Conservation (phyloP, 2,888 invertebrate species). For the Mythimna loreyi region DNA sequence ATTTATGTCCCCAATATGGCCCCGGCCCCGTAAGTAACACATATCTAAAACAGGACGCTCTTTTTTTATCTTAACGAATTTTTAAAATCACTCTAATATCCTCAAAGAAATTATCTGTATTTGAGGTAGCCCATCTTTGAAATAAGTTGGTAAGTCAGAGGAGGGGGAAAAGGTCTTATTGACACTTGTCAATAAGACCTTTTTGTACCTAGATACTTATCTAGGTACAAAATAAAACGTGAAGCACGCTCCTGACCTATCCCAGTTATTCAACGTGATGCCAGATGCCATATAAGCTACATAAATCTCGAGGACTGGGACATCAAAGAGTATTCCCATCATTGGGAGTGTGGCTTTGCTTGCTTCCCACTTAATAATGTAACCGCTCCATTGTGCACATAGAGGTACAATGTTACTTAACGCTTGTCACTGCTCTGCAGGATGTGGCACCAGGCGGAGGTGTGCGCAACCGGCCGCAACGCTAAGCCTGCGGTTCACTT, state of each 20-base stretch:
- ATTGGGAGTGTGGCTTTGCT: conserved; percentile 28
- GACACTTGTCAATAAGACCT: no score
- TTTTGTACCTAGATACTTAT: no score
- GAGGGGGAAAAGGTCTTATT: not conserved
- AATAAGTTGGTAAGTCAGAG: not conserved
- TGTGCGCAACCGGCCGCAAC: conserved; percentile 76
- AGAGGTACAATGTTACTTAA: conserved; percentile 53
- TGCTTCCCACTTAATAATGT: conserved; percentile 61
- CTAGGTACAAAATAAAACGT: conserved; percentile 4
- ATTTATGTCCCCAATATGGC: no score
- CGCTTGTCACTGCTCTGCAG: conserved; percentile 73
- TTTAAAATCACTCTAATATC: not conserved
- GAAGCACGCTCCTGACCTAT: not conserved
- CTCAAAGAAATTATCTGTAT: conserved; percentile 1
- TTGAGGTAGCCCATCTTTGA: not conserved
- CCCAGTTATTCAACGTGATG: conserved; percentile 2
- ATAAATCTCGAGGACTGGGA: conserved; percentile 14
- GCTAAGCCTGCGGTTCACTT: conserved; percentile 83
- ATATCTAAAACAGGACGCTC: not conserved
- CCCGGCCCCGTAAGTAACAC: no score
- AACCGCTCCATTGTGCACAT: conserved; percentile 46
- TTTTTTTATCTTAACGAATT: not conserved
- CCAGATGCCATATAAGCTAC: conserved; percentile 19
- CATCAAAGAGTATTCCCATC: conserved; percentile 44
- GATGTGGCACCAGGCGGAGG: conserved; percentile 68